Percentiles rank a stretch among this genome's conserved stretches.
These are phyloP conservation scores for Alaudala cheleensis DNA, from an alignment of 2,113 vertebrate genomes.

Conservation along the genomic window DNA sequence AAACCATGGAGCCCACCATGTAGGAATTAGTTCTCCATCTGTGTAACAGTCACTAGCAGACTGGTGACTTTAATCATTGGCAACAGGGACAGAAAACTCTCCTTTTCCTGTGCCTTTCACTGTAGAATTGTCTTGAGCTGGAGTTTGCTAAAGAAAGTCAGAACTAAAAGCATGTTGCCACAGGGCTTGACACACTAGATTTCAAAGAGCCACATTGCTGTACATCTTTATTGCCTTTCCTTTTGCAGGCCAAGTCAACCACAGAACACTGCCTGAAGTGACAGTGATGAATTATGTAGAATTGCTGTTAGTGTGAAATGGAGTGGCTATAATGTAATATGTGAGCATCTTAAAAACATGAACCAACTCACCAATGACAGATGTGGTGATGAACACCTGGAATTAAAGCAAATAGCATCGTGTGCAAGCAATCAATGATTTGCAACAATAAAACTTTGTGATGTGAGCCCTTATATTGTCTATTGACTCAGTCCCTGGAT, in stretches of 20 bases:
- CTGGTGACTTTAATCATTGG: neutral
- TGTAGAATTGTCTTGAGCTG: neutral
- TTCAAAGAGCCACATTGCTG: slow-evolving; percentile 6
- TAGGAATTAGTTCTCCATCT: neutral
- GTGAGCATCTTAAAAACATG: slow-evolving; percentile 56
- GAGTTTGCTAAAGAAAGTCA: slow-evolving; percentile 12
- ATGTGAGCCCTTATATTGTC: neutral
- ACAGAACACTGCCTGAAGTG: slow-evolving; percentile 37
- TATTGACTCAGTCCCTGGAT: neutral
- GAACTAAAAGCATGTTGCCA: neutral
- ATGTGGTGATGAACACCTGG: slow-evolving; percentile 19
- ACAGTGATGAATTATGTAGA: slow-evolving; percentile 53
- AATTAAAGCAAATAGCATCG: slow-evolving; percentile 38
- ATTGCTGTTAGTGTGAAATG: slow-evolving; percentile 61
- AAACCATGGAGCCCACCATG: neutral
- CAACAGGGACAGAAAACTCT: neutral
- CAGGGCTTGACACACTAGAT: neutral
- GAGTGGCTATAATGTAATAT: slow-evolving; percentile 61
- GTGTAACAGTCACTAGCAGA: neutral
- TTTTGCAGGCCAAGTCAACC: slow-evolving; percentile 54
- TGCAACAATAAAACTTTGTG: slow-evolving; percentile 38
- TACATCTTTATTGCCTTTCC: slow-evolving; percentile 31
- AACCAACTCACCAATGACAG: slow-evolving; percentile 43
- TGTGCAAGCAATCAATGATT: slow-evolving; percentile 50
- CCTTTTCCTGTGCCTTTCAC: neutral